Conservation (phyloP, 2,888 invertebrate species). For the Hanleya hanleyi region DNA sequence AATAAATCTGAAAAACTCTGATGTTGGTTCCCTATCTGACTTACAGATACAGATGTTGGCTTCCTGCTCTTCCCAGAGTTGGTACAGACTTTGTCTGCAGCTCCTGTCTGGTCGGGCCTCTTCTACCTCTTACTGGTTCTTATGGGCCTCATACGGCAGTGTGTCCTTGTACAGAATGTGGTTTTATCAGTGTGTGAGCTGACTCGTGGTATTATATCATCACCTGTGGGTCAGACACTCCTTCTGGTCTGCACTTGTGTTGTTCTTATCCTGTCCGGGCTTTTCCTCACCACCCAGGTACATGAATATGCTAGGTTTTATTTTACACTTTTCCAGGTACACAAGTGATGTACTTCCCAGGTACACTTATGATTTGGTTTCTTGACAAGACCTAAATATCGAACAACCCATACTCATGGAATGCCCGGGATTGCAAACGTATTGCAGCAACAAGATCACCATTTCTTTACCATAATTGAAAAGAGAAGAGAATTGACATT, state of each 20-base stretch:
- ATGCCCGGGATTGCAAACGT: no score
- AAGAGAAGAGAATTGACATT: no score
- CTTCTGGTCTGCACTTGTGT: not conserved
- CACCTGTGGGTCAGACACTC: not conserved
- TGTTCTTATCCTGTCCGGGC: not conserved
- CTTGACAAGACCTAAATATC: no score
- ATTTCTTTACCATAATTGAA: no score
- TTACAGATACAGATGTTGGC: slow-evolving; percentile 56
- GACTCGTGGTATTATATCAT: not conserved
- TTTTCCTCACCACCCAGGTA: slow-evolving; percentile 45
- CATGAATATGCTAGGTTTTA: not conserved
- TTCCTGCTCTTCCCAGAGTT: slow-evolving; percentile 54
- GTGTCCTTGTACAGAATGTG: slow-evolving; percentile 43
- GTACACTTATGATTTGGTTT: no score
- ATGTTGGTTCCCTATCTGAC: no score
- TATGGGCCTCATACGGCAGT: slow-evolving; percentile 43
- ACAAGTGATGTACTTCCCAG: no score
- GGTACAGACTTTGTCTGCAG: slow-evolving; percentile 43
- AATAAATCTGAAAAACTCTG: no score
- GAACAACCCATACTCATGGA: no score
- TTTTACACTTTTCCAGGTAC: not conserved
- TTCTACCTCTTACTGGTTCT: slow-evolving; percentile 49
- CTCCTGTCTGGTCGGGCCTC: slow-evolving; percentile 45
- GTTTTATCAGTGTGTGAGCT: not conserved
- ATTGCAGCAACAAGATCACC: no score